Evolutionary conservation across 2,888 invertebrate genomes (phyloP), one percentile per base, ranked within the genome.

Genomic region (Nymphalis urticae): DNA sequence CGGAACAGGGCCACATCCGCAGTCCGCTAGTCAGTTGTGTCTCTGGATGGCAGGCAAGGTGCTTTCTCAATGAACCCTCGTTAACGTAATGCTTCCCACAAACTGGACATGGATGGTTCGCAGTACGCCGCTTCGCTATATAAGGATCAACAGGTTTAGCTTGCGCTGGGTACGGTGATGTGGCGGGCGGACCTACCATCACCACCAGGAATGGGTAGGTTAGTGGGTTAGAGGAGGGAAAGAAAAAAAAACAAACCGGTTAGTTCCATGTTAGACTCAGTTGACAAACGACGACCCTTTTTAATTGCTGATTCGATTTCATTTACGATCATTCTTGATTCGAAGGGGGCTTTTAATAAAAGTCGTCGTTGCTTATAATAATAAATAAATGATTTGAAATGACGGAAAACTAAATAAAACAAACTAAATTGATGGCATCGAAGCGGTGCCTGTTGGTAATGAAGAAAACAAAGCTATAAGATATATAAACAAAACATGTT

Each of bases 61-160:
- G 98, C 90, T 98, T 78, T 84, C 98, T 95, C 82, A 98, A 92
- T 76, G 97, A 97, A 73, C 98, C 97, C 90, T 98, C 98, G 92
- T 98, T 98, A 78, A 98, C 98, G 91, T 98, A 98, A 90, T 98
- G 97, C 92, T 98, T 98, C 77, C 98, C 98, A 90, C 98, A 98
- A 58, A 98, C 97, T 27, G 98, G 98, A 86, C 98, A 98, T 64
- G 98, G 97, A 88, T 98, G 98, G 91, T 98, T 98, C 79, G 98
- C 97, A 80, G 97, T 97, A 93, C 97, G 94, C 93, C 98, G 95
- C 94, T 98, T 98, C 89, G 97, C 97, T 95, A 97, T 94, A 94
- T 96, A 97, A 93, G 95, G 95, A 93, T 96, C 96, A 88, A 93
- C 93, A 82, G 93, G 85, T 93, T 93, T 93, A 91, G 92, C 90